phyloP scores from a whole-genome alignment of 2,888 invertebrate genomes.

The Rhopalosiphum nymphaeae region DNA sequence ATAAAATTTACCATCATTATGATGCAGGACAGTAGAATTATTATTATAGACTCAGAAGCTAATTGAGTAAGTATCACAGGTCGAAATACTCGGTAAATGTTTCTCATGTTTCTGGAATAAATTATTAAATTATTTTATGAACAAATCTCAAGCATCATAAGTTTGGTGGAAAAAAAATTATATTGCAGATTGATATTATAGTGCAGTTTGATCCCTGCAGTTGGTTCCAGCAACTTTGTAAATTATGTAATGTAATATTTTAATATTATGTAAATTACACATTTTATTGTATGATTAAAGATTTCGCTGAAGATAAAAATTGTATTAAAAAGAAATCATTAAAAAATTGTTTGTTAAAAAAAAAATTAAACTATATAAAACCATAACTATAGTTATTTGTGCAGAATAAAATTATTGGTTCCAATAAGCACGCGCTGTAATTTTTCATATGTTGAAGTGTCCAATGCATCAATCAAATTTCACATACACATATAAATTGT shows the following conservation, averaged over 20 bases:
- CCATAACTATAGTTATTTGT: background rate
- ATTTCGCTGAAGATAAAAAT: background rate
- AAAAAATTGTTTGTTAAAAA: background rate
- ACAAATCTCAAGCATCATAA: background rate
- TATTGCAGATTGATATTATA: background rate
- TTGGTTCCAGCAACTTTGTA: too few species aligned
- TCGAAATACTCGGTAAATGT: conserved; percentile 6
- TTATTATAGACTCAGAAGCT: background rate
- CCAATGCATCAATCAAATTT: too few species aligned
- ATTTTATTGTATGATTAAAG: background rate
- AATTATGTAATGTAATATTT: too few species aligned
- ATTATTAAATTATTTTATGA: background rate
- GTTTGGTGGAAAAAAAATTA: background rate
- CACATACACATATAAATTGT: too few species aligned
- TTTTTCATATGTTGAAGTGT: too few species aligned
- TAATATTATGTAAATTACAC: too few species aligned
- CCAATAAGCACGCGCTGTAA: too few species aligned
- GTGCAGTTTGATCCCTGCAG: background rate
- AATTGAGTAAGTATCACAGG: background rate
- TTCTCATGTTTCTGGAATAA: conserved; percentile 37
- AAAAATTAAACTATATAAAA: background rate
- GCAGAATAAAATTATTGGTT: background rate
- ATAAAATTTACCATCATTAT: conserved; percentile 19
- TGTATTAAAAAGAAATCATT: background rate
- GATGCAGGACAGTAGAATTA: background rate